Conservation (phyloP, 2,797 vertebrate genomes). For the Phoebastria nigripes region DNA sequence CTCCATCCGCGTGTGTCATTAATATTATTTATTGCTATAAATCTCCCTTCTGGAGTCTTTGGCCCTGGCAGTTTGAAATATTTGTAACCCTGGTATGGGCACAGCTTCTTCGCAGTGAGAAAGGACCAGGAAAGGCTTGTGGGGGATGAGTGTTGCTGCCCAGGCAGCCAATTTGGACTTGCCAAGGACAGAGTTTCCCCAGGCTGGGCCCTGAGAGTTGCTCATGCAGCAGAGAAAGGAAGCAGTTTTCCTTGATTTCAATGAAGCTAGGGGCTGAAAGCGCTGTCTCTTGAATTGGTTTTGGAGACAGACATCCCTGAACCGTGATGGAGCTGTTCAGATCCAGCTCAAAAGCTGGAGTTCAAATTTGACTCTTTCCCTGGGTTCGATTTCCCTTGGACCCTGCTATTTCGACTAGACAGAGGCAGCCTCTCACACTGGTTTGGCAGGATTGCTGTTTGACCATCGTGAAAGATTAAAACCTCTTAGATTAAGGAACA, state of each 20-base stretch:
- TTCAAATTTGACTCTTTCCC: not conserved
- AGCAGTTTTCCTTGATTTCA: not conserved
- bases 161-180: not conserved
- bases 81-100: slow-evolving; percentile 35
- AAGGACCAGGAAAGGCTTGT: not conserved
- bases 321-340: not conserved
- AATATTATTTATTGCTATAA: slow-evolving; percentile 66
- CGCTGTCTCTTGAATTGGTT: not conserved
- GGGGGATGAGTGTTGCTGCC: not conserved
- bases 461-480: not conserved
- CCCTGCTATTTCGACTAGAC: not conserved
- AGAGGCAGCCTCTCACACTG: not conserved
- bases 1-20: slow-evolving; percentile 47
- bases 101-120: slow-evolving; percentile 17
- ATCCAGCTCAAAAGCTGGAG: not conserved
- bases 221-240: rapidly evolving
- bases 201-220: not conserved
- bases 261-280: not conserved
- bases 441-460: not conserved
- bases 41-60: slow-evolving; percentile 61
- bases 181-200: not conserved
- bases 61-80: slow-evolving; percentile 58
- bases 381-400: not conserved
- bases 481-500: not conserved
- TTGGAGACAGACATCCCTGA: not conserved